Evolutionary conservation across 1,140 invertebrate species (phyloP), one percentile per base, ranked within the genome.

Genomic region (Galleria mellonella): DNA sequence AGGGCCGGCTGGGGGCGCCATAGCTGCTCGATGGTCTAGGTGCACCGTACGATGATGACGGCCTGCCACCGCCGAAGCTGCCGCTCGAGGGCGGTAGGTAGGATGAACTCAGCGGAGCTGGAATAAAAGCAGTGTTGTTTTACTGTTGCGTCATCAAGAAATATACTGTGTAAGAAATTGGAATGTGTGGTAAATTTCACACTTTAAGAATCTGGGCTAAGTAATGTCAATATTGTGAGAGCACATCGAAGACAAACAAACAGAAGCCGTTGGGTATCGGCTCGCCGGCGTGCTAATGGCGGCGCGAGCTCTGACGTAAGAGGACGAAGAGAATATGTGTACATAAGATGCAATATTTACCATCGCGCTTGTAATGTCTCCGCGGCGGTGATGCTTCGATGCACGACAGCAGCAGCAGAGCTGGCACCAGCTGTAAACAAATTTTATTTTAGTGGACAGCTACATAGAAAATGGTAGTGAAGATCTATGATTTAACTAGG

Each of bases 21-120:
- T 83, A 86, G 0, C 66, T 65, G 2, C 65, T 76, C 4, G 88
- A 86, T 10, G 85, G 73, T 30, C 35, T 37, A 0, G 45, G 45
- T 1, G 45, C 10, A 1, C 88, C 87, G 53, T 88, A 88, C 39
- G 71, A 75, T 2, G 73, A 78, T 1, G 86, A 87, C 2, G 79
- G 77, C n/a, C 57, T 51, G 9, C 66, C 68, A 4, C 68, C 70
- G 14, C 71, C 74, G 40, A 66, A 65, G 13, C 62, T 57, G 42
- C 57, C 63, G 6, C 35, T 37, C 4, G 35, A 37, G 0, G 87
- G 83, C 13, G 76, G 82, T 11, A 81, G 72, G 53, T 86, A 86
- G 2, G 81, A 79, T 6, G 73, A 78, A 50, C 72, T 79, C 43
- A 84, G 47, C 7, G 85, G 83, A 28, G 86, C 48, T 87, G 77